These are phyloP conservation scores for Cyclina sinensis DNA, from an alignment of 1,140 invertebrate genomes.

Conservation along the genomic window DNA sequence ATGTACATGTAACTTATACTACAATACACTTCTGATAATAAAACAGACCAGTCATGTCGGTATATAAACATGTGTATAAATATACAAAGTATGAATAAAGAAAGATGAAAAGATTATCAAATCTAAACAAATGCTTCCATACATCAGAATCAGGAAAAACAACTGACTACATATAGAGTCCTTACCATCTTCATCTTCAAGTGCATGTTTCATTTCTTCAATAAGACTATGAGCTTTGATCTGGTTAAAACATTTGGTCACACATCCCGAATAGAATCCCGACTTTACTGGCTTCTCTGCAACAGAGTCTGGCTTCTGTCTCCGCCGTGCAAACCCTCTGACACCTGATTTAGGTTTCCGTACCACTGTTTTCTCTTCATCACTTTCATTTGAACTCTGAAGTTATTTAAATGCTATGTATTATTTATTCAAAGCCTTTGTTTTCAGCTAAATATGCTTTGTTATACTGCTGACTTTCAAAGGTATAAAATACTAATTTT, in stretches of 20 bases:
- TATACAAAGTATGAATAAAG: not conserved
- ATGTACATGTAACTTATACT: too few relatives aligned
- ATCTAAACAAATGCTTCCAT: not conserved
- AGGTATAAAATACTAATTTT: too few relatives aligned
- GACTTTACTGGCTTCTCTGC: not conserved
- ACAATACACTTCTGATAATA: too few relatives aligned
- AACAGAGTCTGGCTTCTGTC: not conserved
- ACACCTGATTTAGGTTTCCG: not conserved
- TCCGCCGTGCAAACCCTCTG: not conserved
- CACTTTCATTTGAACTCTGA: constrained; percentile 15
- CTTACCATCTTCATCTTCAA: not conserved
- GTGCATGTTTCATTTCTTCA: constrained; percentile 10
- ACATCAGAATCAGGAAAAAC: not conserved
- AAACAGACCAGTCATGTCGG: not conserved
- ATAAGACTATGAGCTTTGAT: not conserved
- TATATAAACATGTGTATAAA: not conserved
- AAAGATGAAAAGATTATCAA: not conserved
- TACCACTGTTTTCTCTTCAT: not conserved
- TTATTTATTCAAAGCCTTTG: too few relatives aligned
- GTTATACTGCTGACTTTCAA: too few relatives aligned
- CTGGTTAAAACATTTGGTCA: not conserved
- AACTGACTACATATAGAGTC: not conserved
- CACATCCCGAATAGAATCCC: not conserved
- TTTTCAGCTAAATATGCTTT: too few relatives aligned
- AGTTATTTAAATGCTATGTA: too few relatives aligned